phyloP scores from a whole-genome alignment of 2,113 vertebrate genomes.

The Corvus moneduloides region DNA sequence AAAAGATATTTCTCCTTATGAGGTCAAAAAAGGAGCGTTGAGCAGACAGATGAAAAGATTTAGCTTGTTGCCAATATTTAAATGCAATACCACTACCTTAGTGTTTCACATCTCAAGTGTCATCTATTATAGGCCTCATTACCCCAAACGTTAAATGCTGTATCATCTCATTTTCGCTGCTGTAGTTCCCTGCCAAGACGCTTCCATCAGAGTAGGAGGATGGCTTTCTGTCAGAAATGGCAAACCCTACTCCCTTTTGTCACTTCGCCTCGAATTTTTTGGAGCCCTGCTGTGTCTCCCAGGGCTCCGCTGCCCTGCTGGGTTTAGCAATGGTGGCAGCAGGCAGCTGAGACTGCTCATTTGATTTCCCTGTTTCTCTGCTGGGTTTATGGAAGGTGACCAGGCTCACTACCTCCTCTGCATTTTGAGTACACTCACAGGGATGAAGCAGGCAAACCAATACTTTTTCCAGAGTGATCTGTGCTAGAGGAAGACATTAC shows the following conservation, averaged over 20 bases:
- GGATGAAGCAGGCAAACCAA: neutral
- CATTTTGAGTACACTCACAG: neutral
- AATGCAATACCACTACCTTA: slow-evolving; percentile 59
- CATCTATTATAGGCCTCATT: slow-evolving; percentile 72
- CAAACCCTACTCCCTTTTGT: neutral
- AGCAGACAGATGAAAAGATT: slow-evolving; percentile 19
- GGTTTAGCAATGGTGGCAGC: slow-evolving; percentile 22
- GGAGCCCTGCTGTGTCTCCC: slow-evolving; percentile 16
- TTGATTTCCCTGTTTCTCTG: neutral
- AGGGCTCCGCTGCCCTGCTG: slow-evolving; percentile 20
- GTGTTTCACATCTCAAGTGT: slow-evolving; percentile 67
- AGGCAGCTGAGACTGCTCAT: slow-evolving; percentile 48
- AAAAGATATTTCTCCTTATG: neutral
- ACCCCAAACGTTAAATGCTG: slow-evolving; percentile 62
- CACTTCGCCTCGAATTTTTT: neutral
- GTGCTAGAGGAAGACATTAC: neutral
- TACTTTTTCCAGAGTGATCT: neutral
- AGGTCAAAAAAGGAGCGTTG: neutral
- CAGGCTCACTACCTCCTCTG: neutral
- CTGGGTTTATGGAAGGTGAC: neutral
- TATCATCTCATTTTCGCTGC: slow-evolving; percentile 51
- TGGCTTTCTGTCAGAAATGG: slow-evolving; percentile 11
- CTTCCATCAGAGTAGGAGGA: slow-evolving; percentile 19
- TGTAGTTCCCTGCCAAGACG: slow-evolving; percentile 43
- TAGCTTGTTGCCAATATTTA: slow-evolving; percentile 69